These are phyloP conservation scores for Okapia johnstoni DNA, from an alignment of 2,113 vertebrate genomes.

Conservation along the genomic window DNA sequence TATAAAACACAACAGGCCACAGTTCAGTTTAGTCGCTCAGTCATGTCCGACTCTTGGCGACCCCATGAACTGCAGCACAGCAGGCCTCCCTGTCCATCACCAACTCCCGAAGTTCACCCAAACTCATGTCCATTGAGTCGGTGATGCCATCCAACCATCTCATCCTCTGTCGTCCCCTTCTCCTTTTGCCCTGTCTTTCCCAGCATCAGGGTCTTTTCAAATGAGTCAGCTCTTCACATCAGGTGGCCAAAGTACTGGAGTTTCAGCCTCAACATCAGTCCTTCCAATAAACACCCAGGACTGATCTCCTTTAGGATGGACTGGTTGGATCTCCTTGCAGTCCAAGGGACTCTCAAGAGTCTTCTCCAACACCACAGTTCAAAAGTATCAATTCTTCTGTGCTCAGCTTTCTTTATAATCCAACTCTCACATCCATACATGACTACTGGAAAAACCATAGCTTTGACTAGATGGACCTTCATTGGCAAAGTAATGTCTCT, in stretches of 20 bases:
- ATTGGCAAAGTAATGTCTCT: neutral
- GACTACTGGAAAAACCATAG: neutral
- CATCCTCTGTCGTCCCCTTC: neutral
- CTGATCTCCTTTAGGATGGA: neutral
- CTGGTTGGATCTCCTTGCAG: neutral
- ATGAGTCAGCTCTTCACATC: fast-evolving
- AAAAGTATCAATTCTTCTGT: neutral
- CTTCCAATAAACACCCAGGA: neutral
- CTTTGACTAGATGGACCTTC: neutral
- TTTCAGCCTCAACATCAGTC: neutral
- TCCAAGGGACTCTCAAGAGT: neutral
- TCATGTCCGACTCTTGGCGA: neutral
- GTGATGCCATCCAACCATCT: neutral
- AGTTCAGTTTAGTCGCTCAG: neutral
- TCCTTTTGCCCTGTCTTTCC: neutral
- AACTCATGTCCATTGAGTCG: neutral
- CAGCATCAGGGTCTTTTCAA: neutral
- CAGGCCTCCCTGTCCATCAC: neutral
- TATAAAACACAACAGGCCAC: neutral
- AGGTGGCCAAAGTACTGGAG: neutral
- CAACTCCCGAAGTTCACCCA: neutral
- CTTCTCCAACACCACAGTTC: neutral
- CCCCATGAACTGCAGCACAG: neutral
- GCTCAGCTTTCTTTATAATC: neutral
- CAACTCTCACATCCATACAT: neutral